Evolutionary conservation across 2,113 vertebrate species (phyloP).

Genomic region (Platichthys stellatus): DNA sequence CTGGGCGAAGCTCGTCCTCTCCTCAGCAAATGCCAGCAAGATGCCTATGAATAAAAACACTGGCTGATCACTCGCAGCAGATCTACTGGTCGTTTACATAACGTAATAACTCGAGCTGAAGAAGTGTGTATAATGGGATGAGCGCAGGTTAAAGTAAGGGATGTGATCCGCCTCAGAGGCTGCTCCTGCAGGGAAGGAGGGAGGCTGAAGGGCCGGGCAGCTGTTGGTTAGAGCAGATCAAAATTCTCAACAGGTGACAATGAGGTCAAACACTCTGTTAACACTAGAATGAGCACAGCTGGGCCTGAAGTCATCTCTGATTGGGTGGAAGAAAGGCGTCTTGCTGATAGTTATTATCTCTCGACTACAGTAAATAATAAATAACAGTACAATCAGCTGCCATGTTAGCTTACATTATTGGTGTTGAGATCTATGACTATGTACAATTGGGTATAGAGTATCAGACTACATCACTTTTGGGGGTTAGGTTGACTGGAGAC

Average conservation of each 20-base stretch:
- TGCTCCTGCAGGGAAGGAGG: background rate
- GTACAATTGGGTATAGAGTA: too few species aligned
- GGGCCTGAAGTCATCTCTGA: background rate
- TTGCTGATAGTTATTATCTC: too few species aligned
- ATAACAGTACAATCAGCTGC: too few species aligned
- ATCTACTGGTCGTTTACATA: background rate
- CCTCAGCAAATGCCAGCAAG: background rate
- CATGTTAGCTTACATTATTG: too few species aligned
- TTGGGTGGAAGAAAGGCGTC: too few species aligned
- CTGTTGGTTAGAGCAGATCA: background rate
- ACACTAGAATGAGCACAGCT: too few species aligned
- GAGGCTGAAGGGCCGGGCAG: background rate
- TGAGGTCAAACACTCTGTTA: background rate
- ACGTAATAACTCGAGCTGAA: background rate
- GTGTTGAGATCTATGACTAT: too few species aligned
- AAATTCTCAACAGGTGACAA: slow-evolving; percentile 1
- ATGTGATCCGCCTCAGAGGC: background rate
- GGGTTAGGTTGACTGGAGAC: too few species aligned
- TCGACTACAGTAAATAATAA: too few species aligned
- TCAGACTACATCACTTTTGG: too few species aligned
- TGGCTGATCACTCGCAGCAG: background rate
- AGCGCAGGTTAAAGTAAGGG: slow-evolving; percentile 11
- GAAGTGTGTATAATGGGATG: background rate
- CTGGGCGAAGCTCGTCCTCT: background rate
- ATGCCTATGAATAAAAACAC: background rate